Evolutionary conservation across 1,140 invertebrate genomes (phyloP), one percentile per base, ranked within the genome.

Genomic region (Ptiloglossa arizonensis): DNA sequence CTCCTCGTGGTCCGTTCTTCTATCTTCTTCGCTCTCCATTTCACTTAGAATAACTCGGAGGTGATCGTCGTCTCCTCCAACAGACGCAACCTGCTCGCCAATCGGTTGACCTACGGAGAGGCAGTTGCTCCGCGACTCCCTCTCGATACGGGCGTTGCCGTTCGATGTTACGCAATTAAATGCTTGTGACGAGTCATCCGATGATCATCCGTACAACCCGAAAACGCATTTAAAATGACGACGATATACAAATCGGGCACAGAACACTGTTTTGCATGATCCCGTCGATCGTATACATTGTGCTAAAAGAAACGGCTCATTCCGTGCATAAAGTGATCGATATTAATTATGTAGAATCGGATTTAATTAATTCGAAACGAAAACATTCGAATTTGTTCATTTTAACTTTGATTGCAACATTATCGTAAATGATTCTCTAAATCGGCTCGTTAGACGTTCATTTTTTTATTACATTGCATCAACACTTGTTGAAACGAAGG

Each of bases 1-100:
- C 44, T 38, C 50, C 63, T 52, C 29, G 24, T 24, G 32, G 44
- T 60, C 48, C 59, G 56, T 38, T 17, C 54, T 56, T 64, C 68
- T 29, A 11, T 46, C 29, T 66, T 48, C 27, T 32, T 86, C 71
- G 66, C 78, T 72, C 78, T 76, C 73, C 27, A 54, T 87, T 81
- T 74, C 81, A 83, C 89, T 89, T 81, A 92, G 92, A 93, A 93
- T 93, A 93, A 92, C 90, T 89, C 86, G 82, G 90, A 92, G 91
- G 90, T 92, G 90, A 90, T 87, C 89, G 89, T 86, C 87, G 86
- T 86, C 88, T 82, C 81, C 83, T 59, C 82, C 50, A 54, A 66
- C 66, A 50, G 80, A 76, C 83, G 75, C 82, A 84, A 87, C 73
- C 78, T 82, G 79, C 52, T 52, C 48, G 64, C 56, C 60, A 24